Conservation (phyloP, 2,888 invertebrate species). For the Notodonta ziczac region DNA sequence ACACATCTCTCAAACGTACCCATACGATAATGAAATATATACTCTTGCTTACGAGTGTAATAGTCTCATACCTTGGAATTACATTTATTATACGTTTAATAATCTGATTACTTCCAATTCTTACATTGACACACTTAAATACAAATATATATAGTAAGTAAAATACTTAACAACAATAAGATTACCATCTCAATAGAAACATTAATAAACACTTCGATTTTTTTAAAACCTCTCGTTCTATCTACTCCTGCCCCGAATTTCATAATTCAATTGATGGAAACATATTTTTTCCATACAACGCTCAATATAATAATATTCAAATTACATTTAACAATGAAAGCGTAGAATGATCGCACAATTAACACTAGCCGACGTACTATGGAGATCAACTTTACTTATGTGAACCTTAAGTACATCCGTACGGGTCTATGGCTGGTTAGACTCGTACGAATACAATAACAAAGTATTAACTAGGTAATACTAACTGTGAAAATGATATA, state of each 20-base stretch:
- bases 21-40: conserved; percentile 38
- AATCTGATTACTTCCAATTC: conserved; percentile 56
- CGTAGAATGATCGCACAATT: conserved; percentile 63
- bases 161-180: conserved; percentile 76
- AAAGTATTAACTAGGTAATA: conserved; percentile 47
- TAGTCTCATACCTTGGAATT: conserved; percentile 54
- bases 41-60: conserved; percentile 20
- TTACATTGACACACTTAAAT: conserved; percentile 66
- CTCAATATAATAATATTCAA: conserved; percentile 63
- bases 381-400: conserved; percentile 45
- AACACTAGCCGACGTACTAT: conserved; percentile 55
- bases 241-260: conserved; percentile 57
- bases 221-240: conserved; percentile 38
- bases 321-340: conserved; percentile 80
- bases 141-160: conserved; percentile 66
- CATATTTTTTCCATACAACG: conserved; percentile 65
- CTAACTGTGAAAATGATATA: conserved; percentile 44
- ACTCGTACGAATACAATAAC: conserved; percentile 66
- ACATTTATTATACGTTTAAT: conserved; percentile 52
- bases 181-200: conserved; percentile 65
- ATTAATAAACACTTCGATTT: conserved; percentile 58
- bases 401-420: conserved; percentile 53
- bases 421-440: conserved; percentile 81
- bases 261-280: conserved; percentile 46
- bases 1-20: conserved; percentile 34